phyloP scores from a whole-genome alignment of 2,888 invertebrate species.

The Drosophila engyochracea region DNA sequence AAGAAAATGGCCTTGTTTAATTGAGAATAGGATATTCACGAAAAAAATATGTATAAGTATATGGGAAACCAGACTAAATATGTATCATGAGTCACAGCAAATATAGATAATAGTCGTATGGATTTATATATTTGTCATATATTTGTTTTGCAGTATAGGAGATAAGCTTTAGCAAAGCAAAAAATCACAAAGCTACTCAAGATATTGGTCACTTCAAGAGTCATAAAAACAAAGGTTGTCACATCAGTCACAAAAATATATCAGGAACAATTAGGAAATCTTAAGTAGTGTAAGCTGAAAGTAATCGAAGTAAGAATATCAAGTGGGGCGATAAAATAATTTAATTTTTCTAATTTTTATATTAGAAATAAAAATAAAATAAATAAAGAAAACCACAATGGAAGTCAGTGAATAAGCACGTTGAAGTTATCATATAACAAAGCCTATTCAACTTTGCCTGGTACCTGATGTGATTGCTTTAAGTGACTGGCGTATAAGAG shows the following conservation, averaged over 20 bases:
- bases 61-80: not conserved
- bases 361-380: not conserved
- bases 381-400: not conserved
- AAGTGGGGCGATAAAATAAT: not conserved
- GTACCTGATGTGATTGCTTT: too few species aligned
- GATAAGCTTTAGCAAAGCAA: conserved; percentile 37
- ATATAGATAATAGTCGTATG: not conserved
- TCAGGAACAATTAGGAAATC: not conserved
- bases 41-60: not conserved
- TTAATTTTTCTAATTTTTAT: too few species aligned
- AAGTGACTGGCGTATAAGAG: not conserved
- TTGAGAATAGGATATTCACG: not conserved
- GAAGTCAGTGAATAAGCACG: not conserved
- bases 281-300: not conserved
- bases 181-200: conserved; percentile 12
- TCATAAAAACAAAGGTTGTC: conserved; percentile 29
- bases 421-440: not conserved
- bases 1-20: not conserved
- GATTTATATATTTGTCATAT: not conserved
- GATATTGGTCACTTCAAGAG: conserved; percentile 28
- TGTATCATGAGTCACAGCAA: conserved; percentile 1
- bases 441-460: not conserved
- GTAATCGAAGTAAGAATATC: not conserved
- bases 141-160: not conserved
- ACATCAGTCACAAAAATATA: conserved; percentile 5